Conservation (phyloP, 1,140 invertebrate genomes). For the Formica selysi region DNA sequence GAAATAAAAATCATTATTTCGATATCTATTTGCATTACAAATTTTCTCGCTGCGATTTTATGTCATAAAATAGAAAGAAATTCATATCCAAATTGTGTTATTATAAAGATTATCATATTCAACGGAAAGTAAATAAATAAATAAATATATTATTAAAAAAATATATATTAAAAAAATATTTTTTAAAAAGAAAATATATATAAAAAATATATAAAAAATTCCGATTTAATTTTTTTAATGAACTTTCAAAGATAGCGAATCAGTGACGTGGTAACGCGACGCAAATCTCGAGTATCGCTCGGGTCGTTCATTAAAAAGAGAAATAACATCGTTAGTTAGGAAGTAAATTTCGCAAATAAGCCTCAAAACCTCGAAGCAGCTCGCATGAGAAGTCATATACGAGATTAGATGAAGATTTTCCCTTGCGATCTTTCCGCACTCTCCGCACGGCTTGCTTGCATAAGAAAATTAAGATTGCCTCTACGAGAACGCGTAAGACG, state of each 20-base stretch:
- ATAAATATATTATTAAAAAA: neutral
- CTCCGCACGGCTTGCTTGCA: conserved; percentile 1
- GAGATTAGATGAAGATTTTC: conserved; percentile 27
- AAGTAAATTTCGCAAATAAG: conserved; percentile 44
- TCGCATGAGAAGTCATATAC: conserved; percentile 30
- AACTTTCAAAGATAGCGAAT: conserved; percentile 21
- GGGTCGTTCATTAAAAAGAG: conserved; percentile 28
- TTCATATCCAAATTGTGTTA: no score
- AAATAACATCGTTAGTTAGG: conserved; percentile 10
- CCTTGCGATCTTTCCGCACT: conserved; percentile 28
- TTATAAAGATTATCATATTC: neutral
- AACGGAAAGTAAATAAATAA: neutral
- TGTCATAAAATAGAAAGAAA: no score
- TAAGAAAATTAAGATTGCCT: conserved; percentile 38
- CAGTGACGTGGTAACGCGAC: neutral
- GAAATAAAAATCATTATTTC: neutral
- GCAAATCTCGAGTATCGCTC: neutral
- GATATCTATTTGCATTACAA: neutral
- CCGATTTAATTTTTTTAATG: neutral
- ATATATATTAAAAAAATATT: neutral
- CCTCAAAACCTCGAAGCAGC: neutral
- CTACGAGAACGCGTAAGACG: conserved; percentile 3
- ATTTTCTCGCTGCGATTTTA: neutral
- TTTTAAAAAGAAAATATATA: neutral
- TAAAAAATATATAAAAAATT: neutral